Evolutionary conservation across 2,888 invertebrate genomes (phyloP).

Genomic region (Rhamphomyia laevipes): DNA sequence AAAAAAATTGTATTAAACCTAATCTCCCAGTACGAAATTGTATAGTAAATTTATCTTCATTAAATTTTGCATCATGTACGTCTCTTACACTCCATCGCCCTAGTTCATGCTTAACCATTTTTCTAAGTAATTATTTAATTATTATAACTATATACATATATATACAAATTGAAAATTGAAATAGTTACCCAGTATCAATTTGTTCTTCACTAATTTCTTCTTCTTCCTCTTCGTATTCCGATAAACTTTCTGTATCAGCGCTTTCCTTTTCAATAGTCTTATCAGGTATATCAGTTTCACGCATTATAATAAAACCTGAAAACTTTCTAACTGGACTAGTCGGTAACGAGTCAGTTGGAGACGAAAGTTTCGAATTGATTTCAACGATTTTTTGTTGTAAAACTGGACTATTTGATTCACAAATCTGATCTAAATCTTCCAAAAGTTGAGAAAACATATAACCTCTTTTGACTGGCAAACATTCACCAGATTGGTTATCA

Average conservation of each 20-base stretch:
- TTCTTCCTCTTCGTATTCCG: constrained; percentile 8
- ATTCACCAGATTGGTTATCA: background rate
- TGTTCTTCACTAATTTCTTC: background rate
- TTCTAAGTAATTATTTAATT: background rate
- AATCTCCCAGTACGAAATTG: constrained; percentile 64
- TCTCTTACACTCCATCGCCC: constrained; percentile 59
- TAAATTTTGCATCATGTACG: constrained; percentile 68
- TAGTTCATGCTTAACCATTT: constrained; percentile 13
- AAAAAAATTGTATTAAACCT: constrained; percentile 26
- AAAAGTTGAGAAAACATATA: constrained; percentile 20
- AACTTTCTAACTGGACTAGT: constrained; percentile 13
- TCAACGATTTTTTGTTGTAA: constrained; percentile 9
- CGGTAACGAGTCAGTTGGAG: constrained; percentile 10
- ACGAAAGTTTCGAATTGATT: constrained; percentile 26
- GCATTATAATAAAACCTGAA: constrained; percentile 15
- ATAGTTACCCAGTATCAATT: constrained; percentile 1
- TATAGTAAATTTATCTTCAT: constrained; percentile 69
- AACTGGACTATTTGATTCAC: background rate
- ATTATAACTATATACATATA: background rate
- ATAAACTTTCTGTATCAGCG: constrained; percentile 7
- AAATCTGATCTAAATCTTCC: constrained; percentile 11
- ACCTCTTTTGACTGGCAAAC: background rate
- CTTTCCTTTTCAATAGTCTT: constrained; percentile 5
- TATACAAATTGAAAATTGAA: background rate
- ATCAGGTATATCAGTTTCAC: constrained; percentile 11